Conservation (phyloP, 2,113 vertebrate species). For the Silurus asotus region DNA sequence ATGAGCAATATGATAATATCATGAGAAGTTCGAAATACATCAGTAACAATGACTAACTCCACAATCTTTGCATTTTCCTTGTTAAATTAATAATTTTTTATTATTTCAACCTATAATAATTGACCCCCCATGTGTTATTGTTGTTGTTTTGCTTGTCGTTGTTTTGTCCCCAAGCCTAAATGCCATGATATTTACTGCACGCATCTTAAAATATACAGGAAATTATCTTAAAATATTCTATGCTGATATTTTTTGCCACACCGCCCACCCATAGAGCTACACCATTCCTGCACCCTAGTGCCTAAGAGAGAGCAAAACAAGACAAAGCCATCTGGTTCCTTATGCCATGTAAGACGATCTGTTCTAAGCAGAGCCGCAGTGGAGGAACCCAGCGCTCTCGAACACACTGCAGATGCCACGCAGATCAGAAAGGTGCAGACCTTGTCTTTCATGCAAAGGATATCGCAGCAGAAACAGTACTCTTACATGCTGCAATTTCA, state of each 20-base stretch:
- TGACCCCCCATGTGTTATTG: not conserved
- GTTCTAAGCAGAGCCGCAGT: constrained; percentile 57
- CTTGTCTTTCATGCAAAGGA: not conserved
- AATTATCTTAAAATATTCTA: constrained; percentile 1
- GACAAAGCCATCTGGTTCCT: constrained; percentile 58
- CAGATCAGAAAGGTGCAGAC: constrained; percentile 23
- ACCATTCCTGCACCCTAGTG: constrained; percentile 6
- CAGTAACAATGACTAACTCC: not conserved
- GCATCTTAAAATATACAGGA: not conserved
- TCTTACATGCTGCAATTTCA: not conserved
- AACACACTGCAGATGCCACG: constrained; percentile 26
- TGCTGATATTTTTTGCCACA: not conserved
- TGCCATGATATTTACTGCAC: not conserved
- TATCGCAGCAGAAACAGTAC: not conserved
- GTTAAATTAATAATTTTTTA: not conserved
- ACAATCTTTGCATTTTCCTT: not conserved
- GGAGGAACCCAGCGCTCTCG: constrained; percentile 47
- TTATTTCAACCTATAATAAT: not conserved
- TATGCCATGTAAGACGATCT: constrained; percentile 60
- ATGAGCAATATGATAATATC: not conserved
- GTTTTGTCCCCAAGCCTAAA: not conserved
- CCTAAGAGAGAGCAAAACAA: constrained; percentile 45
- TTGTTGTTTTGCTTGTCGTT: not conserved
- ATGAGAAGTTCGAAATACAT: not conserved
- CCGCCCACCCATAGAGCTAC: not conserved